phyloP scores from a whole-genome alignment of 2,797 vertebrate species.

The Setipinna tenuifilis region DNA sequence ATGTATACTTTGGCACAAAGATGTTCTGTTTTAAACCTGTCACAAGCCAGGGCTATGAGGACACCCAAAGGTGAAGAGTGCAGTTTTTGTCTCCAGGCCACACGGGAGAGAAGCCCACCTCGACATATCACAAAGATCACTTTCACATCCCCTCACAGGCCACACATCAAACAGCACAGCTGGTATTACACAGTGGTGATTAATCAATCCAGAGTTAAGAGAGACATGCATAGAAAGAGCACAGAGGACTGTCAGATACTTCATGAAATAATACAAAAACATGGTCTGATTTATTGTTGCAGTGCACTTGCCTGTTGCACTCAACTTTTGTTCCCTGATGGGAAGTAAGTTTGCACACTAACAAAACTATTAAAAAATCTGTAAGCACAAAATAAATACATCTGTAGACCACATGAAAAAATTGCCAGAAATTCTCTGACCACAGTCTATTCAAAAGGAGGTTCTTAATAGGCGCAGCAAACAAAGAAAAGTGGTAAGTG shows the following conservation, averaged over 20 bases:
- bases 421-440: neutral
- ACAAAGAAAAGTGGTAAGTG: neutral
- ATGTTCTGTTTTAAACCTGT: slow-evolving; percentile 6
- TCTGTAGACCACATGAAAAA: neutral
- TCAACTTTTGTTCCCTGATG: neutral
- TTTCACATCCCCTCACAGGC: slow-evolving; percentile 39
- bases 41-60: neutral
- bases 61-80: slow-evolving; percentile 42
- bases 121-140: slow-evolving; percentile 44
- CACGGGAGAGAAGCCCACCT: slow-evolving; percentile 25
- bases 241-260: neutral
- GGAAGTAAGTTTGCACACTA: neutral
- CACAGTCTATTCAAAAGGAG: slow-evolving; percentile 13
- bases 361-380: neutral
- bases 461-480: neutral
- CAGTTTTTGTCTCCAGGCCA: slow-evolving; percentile 40
- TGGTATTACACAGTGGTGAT: slow-evolving; percentile 36
- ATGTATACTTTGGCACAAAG: neutral
- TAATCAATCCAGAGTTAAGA: slow-evolving; percentile 20
- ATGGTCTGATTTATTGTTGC: neutral
- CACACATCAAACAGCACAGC: slow-evolving; percentile 47
- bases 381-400: neutral
- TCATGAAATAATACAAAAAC: neutral
- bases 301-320: neutral
- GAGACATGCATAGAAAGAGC: neutral